A percentile compares a stretch with the other conserved stretches of the same genome.
These are phyloP conservation scores for Holothuria leucospilota DNA, from an alignment of 53 echinoderm and acorn worm genomes.

Conservation along the genomic window DNA sequence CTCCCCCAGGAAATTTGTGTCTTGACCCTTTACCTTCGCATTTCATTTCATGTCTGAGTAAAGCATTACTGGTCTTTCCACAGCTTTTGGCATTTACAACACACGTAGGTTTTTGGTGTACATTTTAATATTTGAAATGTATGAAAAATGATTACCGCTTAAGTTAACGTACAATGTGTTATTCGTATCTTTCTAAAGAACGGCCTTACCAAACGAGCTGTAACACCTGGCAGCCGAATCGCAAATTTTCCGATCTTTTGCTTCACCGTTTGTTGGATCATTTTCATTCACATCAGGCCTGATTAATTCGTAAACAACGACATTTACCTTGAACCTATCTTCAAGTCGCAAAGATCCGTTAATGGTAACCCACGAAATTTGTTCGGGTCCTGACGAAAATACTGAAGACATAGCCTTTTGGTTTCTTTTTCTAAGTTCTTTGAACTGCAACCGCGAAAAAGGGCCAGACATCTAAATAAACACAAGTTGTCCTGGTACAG, in stretches of 20 bases:
- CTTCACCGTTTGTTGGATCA: neutral
- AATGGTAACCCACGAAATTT: slow-evolving; percentile 29
- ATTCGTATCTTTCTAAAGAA: neutral
- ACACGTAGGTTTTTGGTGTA: slow-evolving; percentile 10
- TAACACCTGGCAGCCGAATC: neutral
- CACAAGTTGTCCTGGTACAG: slow-evolving; percentile 37
- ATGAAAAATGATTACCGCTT: slow-evolving; percentile 17
- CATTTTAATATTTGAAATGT: neutral
- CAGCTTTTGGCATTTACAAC: neutral
- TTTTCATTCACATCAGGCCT: slow-evolving; percentile 4
- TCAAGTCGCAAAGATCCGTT: slow-evolving; percentile 7
- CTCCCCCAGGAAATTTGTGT: too few species aligned
- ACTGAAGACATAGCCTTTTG: slow-evolving; percentile 13
- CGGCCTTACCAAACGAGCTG: neutral
- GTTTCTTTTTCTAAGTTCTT: slow-evolving; percentile 26
- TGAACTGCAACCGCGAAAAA: neutral
- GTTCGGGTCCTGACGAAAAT: too few species aligned
- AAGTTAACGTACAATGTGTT: slow-evolving; percentile 13
- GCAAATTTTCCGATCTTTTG: neutral
- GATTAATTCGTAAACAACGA: too few species aligned
- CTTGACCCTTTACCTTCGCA: neutral
- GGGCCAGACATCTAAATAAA: slow-evolving; percentile 53
- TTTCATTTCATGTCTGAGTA: neutral
- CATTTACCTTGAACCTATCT: slow-evolving; percentile 44
- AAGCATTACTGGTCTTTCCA: neutral